Evolutionary conservation across 2,797 vertebrate genomes (phyloP).

Genomic region (Rhyacichthys aspro): DNA sequence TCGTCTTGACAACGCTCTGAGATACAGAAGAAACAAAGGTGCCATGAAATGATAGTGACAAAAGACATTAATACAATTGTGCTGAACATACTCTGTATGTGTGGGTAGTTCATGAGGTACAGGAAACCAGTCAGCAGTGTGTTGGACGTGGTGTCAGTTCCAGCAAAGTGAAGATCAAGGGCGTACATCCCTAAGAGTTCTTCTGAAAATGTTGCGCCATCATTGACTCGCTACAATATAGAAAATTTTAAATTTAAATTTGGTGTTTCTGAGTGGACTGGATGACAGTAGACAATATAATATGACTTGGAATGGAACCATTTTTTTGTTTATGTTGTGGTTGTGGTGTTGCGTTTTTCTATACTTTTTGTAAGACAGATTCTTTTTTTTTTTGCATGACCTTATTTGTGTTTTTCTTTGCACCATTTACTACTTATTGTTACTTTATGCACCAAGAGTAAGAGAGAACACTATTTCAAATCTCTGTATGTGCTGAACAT

Average conservation of each 20-base stretch:
- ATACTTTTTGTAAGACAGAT: too few species aligned
- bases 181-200: conserved; percentile 34
- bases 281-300: too few species aligned
- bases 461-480: too few species aligned
- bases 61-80: neutral
- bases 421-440: too few species aligned
- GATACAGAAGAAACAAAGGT: neutral
- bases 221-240: conserved; percentile 5
- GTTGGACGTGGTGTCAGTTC: conserved; percentile 78
- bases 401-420: too few species aligned
- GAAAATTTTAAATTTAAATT: neutral
- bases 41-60: neutral
- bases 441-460: too few species aligned
- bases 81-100: conserved; percentile 70
- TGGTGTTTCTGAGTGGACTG: too few species aligned
- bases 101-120: conserved; percentile 67
- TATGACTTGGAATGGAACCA: too few species aligned
- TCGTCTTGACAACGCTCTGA: conserved; percentile 74
- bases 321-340: too few species aligned
- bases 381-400: too few species aligned
- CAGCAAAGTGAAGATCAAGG: conserved; percentile 70
- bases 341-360: too few species aligned
- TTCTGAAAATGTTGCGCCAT: conserved; percentile 63
- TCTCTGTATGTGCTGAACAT: too few species aligned
- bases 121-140: conserved; percentile 74